These are phyloP conservation scores for Patagioenas fasciata DNA, from an alignment of 2,113 vertebrate genomes.

Conservation along the genomic window DNA sequence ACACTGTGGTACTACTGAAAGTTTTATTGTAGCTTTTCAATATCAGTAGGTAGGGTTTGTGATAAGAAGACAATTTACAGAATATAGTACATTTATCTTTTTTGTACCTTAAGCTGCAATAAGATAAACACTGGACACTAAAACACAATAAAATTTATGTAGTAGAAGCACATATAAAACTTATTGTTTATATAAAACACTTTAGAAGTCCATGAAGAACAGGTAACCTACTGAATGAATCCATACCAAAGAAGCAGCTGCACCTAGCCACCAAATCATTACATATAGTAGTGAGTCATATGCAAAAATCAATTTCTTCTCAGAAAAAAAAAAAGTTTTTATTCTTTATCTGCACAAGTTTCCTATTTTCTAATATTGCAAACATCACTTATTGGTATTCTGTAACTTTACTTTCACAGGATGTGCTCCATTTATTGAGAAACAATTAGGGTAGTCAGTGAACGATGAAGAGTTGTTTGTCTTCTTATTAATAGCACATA, in stretches of 20 bases:
- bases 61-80: background rate
- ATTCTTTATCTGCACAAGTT: background rate
- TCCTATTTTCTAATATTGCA: background rate
- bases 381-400: background rate
- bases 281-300: background rate
- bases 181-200: background rate
- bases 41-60: background rate
- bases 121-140: background rate
- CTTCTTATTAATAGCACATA: slow-evolving; percentile 21
- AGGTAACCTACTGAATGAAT: background rate
- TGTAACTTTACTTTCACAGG: background rate
- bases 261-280: background rate
- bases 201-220: background rate
- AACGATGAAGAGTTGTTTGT: slow-evolving; percentile 7
- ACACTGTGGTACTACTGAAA: background rate
- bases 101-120: background rate
- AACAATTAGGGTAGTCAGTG: slow-evolving; percentile 45
- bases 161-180: background rate
- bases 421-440: background rate
- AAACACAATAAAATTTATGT: background rate
- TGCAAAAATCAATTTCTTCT: background rate
- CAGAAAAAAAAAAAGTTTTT: background rate
- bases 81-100: background rate
- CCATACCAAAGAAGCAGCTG: background rate
- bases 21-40: background rate